Conservation (phyloP, 2,113 vertebrate genomes). For the Polypterus bichir region DNA sequence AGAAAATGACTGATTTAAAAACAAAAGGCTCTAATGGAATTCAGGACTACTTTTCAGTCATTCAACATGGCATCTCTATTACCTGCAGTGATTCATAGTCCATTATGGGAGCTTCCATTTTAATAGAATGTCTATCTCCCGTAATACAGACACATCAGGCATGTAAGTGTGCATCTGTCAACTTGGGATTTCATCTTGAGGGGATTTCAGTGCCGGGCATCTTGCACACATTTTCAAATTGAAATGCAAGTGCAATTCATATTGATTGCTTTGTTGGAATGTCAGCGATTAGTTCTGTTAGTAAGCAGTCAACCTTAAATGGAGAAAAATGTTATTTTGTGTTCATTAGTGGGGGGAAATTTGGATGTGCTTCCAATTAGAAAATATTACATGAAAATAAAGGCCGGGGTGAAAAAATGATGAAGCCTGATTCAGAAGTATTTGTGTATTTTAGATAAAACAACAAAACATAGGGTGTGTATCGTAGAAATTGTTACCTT, state of each 20-base stretch:
- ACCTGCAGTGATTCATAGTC: conserved; percentile 86
- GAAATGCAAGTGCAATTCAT: conserved; percentile 49
- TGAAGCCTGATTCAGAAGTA: too few relatives aligned
- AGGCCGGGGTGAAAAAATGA: too few relatives aligned
- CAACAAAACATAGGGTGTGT: too few relatives aligned
- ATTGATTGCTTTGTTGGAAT: conserved; percentile 45
- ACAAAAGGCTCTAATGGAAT: conserved; percentile 78
- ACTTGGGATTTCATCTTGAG: conserved; percentile 71
- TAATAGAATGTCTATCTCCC: conserved; percentile 89
- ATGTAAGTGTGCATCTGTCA: conserved; percentile 77
- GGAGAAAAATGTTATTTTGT: too few relatives aligned
- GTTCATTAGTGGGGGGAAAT: too few relatives aligned
- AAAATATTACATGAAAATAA: too few relatives aligned
- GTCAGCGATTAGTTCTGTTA: conserved; percentile 27
- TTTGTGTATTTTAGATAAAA: too few relatives aligned
- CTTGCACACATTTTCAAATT: conserved; percentile 38
- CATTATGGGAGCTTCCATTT: conserved; percentile 70
- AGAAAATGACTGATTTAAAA: conserved; percentile 85
- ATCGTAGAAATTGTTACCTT: too few relatives aligned
- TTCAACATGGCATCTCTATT: conserved; percentile 79
- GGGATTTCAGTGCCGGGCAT: conserved; percentile 57
- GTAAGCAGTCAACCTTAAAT: too few relatives aligned
- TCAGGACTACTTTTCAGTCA: conserved; percentile 67
- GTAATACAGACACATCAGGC: conserved; percentile 83
- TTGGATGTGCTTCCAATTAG: too few relatives aligned